Evolutionary conservation across 2,113 vertebrate genomes (phyloP).

Genomic region (Campylomormyrus tamandua): DNA sequence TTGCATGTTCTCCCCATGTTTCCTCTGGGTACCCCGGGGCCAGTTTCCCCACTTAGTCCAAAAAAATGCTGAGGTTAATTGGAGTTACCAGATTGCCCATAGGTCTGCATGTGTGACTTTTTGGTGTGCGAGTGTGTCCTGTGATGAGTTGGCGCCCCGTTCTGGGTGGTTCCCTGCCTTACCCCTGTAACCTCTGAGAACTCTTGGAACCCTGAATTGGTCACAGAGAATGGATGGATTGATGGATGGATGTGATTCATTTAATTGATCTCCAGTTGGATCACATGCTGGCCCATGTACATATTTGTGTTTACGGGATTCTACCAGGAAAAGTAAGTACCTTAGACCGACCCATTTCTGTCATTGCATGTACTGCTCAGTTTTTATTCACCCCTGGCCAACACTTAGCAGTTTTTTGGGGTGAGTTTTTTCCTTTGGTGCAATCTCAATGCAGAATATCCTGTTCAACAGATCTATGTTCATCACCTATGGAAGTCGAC

Average conservation of each 20-base stretch:
- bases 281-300: neutral
- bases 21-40: neutral
- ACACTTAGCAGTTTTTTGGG: neutral
- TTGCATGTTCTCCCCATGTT: neutral
- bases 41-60: neutral
- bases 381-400: neutral
- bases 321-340: neutral
- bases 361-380: neutral
- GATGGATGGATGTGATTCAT: neutral
- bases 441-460: constrained; percentile 37
- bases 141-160: neutral
- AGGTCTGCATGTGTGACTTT: neutral
- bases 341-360: neutral
- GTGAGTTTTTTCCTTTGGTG: neutral
- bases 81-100: neutral
- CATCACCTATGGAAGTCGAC: constrained; percentile 32
- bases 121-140: neutral
- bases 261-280: neutral
- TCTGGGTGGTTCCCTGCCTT: neutral
- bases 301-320: constrained; percentile 10
- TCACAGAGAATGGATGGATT: neutral
- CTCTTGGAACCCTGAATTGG: neutral
- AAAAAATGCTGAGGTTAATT: neutral
- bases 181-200: neutral
- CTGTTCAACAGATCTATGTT: constrained; percentile 50